A percentile compares a stretch with the other conserved stretches of the same genome.
These are phyloP conservation scores for Xylophagus ater DNA, from an alignment of 2,888 invertebrate genomes.

Conservation along the genomic window DNA sequence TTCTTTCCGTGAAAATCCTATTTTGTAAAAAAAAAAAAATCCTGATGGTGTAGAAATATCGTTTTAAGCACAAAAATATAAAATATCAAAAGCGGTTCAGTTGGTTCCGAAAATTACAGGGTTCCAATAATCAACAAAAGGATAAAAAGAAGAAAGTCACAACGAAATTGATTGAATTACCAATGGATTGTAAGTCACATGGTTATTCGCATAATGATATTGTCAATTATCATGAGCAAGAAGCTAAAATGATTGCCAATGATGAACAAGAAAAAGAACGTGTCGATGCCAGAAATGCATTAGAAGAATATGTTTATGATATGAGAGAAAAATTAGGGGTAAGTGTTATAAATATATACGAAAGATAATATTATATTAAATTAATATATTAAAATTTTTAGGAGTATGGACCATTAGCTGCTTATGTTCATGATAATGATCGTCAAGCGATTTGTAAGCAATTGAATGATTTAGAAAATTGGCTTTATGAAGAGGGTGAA, in stretches of 20 bases:
- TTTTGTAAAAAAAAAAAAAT: too few relatives aligned
- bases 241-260: constrained; percentile 71
- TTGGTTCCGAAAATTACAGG: constrained; percentile 27
- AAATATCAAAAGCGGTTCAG: too few relatives aligned
- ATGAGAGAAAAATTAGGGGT: constrained; percentile 73
- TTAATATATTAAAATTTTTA: constrained; percentile 7
- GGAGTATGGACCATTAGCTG: constrained; percentile 61
- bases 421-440: constrained; percentile 63
- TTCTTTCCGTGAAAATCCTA: too few relatives aligned
- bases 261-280: constrained; percentile 91
- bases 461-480: constrained; percentile 81
- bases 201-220: constrained; percentile 62
- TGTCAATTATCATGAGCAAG: constrained; percentile 64
- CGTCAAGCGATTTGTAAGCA: constrained; percentile 50
- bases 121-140: constrained; percentile 51
- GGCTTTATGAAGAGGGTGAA: constrained; percentile 95
- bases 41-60: too few relatives aligned
- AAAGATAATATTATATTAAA: too few relatives aligned
- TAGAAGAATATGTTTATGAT: constrained; percentile 98
- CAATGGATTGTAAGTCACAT: constrained; percentile 64
- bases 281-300: constrained; percentile 88
- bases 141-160: constrained; percentile 65
- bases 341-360: constrained; percentile 12
- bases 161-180: constrained; percentile 72
- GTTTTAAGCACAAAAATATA: too few relatives aligned